phyloP scores from a whole-genome alignment of 2,888 invertebrate species.

The Erebia aethiops region DNA sequence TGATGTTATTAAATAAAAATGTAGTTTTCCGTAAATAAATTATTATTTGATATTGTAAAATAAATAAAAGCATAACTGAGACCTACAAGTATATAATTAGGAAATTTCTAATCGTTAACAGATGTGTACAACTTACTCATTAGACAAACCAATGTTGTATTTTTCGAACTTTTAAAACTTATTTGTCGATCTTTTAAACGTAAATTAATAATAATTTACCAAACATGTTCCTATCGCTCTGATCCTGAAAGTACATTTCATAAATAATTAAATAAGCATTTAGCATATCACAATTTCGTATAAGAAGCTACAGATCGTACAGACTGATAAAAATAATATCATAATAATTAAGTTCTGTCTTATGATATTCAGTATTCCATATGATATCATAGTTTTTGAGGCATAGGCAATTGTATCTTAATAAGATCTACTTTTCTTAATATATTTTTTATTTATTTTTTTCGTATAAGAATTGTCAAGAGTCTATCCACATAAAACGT shows the following conservation, averaged over 20 bases:
- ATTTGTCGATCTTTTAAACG: constrained; percentile 8
- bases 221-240: constrained; percentile 29
- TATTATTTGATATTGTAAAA: not conserved
- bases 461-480: constrained; percentile 3
- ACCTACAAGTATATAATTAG: not conserved
- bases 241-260: constrained; percentile 17
- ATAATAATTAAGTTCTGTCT: constrained; percentile 44
- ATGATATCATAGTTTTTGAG: constrained; percentile 3
- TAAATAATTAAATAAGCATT: constrained; percentile 19
- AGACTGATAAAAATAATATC: constrained; percentile 42
- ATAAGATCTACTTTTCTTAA: constrained; percentile 34
- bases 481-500: constrained; percentile 7
- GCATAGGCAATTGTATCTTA: constrained; percentile 41
- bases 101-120: not conserved
- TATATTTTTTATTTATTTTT: constrained; percentile 33
- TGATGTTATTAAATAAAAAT: constrained; percentile 7
- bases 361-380: constrained; percentile 52
- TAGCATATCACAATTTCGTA: constrained; percentile 39
- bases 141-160: constrained; percentile 2
- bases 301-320: constrained; percentile 33
- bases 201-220: constrained; percentile 8
- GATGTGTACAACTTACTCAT: not conserved
- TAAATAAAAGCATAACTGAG: not conserved
- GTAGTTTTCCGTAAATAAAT: constrained; percentile 1
- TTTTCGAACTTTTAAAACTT: constrained; percentile 10